Evolutionary conservation across 64 coral and sea anemone genomes (phyloP).

Genomic region (Pocillopora verrucosa): DNA sequence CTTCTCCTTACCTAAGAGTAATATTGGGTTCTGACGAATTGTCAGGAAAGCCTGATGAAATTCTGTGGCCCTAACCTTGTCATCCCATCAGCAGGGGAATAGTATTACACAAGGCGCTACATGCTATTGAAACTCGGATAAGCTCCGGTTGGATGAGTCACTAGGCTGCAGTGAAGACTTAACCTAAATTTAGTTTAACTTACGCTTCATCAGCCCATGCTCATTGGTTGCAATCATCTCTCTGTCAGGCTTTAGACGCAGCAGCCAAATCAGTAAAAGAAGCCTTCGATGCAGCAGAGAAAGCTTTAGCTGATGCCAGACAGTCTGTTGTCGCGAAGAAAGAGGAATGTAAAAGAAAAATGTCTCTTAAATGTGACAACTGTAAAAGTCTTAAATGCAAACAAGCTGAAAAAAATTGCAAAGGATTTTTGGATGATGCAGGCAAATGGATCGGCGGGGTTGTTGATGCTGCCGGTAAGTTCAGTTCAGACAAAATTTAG

Average conservation of each 20-base stretch:
- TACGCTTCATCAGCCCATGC: too few relatives aligned
- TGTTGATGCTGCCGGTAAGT: constrained; percentile 72
- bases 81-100: too few relatives aligned
- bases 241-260: constrained; percentile 71
- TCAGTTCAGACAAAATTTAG: too few relatives aligned
- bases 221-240: background rate
- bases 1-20: too few relatives aligned
- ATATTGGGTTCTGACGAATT: too few relatives aligned
- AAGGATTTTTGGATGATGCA: constrained; percentile 78
- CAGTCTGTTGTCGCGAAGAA: constrained; percentile 60
- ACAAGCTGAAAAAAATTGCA: constrained; percentile 80
- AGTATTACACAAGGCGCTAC: too few relatives aligned
- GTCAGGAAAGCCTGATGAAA: too few relatives aligned
- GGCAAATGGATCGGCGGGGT: constrained; percentile 91
- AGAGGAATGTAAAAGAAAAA: constrained; percentile 87
- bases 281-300: constrained; percentile 87
- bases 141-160: too few relatives aligned
- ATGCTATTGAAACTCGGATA: too few relatives aligned
- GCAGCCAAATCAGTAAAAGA: constrained; percentile 75
- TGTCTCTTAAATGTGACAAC: constrained; percentile 85
- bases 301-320: constrained; percentile 64
- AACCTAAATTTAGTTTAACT: too few relatives aligned
- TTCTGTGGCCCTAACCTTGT: too few relatives aligned
- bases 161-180: too few relatives aligned
- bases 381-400: constrained; percentile 83